Percentiles rank a stretch among this genome's conserved stretches.
Conservation (phyloP, 2,797 vertebrate genomes). For the Eulemur mongoz region DNA sequence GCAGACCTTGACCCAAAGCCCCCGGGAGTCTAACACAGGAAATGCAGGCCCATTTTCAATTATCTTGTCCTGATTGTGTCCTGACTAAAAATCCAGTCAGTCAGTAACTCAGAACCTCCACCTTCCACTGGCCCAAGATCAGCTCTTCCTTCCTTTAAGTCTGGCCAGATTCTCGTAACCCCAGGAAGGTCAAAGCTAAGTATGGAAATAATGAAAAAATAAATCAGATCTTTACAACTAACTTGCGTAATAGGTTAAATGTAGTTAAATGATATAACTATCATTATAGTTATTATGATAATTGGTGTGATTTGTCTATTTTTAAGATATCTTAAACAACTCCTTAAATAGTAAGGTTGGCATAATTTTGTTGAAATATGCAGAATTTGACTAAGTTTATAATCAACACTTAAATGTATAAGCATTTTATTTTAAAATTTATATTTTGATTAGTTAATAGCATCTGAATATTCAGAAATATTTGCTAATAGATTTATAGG, state of each 20-base stretch:
- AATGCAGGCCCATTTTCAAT: not conserved
- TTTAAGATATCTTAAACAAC: not conserved
- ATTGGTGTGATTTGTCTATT: not conserved
- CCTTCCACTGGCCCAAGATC: not conserved
- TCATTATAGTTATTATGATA: not conserved
- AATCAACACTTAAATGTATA: not conserved
- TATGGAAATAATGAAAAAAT: not conserved
- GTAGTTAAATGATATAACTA: too few species aligned
- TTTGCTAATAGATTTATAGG: not conserved
- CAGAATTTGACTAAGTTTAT: not conserved
- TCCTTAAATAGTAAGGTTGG: not conserved
- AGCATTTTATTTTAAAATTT: not conserved
- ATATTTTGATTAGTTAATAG: not conserved
- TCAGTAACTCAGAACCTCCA: not conserved
- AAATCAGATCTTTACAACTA: not conserved
- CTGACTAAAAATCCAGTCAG: too few species aligned
- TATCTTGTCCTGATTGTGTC: not conserved
- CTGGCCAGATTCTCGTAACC: not conserved
- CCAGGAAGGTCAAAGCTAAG: not conserved
- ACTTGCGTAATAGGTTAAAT: not conserved
- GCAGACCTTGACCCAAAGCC: not conserved
- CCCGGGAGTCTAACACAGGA: not conserved
- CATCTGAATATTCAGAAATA: not conserved
- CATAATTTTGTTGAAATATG: constrained; percentile 8
- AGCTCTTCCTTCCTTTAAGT: not conserved